phyloP scores from a whole-genome alignment of 1,140 invertebrate species.

The Polyergus mexicanus region DNA sequence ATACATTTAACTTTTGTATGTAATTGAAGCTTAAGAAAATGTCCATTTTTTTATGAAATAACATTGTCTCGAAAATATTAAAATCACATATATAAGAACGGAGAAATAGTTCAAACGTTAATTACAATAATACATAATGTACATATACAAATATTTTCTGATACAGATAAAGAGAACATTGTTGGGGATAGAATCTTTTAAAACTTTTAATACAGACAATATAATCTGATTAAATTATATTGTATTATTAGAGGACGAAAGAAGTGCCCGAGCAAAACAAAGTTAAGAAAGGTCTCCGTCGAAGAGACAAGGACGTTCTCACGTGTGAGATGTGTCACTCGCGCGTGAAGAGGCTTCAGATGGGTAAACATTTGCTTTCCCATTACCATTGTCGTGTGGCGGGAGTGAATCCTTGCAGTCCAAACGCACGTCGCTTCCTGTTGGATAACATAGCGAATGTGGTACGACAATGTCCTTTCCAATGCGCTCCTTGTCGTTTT shows the following conservation, averaged over 20 bases:
- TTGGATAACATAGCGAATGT: slow-evolving; percentile 92
- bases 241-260: slow-evolving; percentile 68
- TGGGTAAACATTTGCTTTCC: slow-evolving; percentile 94
- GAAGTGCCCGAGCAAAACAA: slow-evolving; percentile 77
- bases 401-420: slow-evolving; percentile 84
- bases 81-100: background rate
- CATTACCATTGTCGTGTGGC: slow-evolving; percentile 93
- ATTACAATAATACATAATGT: no score
- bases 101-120: background rate
- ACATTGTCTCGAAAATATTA: background rate
- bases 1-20: no score
- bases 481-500: slow-evolving; percentile 93
- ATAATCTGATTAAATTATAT: background rate
- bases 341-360: slow-evolving; percentile 89
- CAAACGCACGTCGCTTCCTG: slow-evolving; percentile 88
- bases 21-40: background rate
- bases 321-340: slow-evolving; percentile 91
- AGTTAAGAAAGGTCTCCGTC: slow-evolving; percentile 81
- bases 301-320: slow-evolving; percentile 87
- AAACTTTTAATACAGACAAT: background rate
- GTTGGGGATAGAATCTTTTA: background rate
- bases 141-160: no score
- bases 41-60: background rate
- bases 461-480: slow-evolving; percentile 93
- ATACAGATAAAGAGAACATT: background rate